These are phyloP conservation scores for Petaurus breviceps DNA, from an alignment of 2,113 vertebrate species.

Conservation along the genomic window DNA sequence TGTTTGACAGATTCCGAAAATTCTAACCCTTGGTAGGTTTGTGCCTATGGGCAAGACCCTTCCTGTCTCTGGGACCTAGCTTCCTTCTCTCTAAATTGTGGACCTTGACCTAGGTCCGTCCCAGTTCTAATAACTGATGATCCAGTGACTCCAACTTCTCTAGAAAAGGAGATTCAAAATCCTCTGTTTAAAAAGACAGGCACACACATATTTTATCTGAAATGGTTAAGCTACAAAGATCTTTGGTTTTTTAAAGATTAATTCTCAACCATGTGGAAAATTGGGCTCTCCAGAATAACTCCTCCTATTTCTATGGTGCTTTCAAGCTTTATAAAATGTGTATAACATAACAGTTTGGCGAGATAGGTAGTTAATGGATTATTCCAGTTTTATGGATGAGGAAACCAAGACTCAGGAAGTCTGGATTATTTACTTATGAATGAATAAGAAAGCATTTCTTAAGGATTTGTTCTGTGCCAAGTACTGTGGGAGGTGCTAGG, in stretches of 20 bases:
- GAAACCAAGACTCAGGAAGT: background rate
- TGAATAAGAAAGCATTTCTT: background rate
- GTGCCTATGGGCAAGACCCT: too few species aligned
- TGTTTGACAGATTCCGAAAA: background rate
- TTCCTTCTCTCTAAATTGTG: background rate
- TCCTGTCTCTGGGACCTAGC: background rate
- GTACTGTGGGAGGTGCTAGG: background rate
- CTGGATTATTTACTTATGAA: background rate
- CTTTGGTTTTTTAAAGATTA: background rate
- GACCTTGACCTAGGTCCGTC: background rate
- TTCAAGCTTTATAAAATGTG: background rate
- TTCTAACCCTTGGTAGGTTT: too few species aligned
- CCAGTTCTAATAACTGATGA: background rate
- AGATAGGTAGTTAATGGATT: background rate
- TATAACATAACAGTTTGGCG: background rate
- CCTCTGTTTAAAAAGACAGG: constrained; percentile 9
- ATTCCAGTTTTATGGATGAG: background rate
- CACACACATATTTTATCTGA: background rate
- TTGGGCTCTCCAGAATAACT: background rate
- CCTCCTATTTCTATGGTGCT: background rate
- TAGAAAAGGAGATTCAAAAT: constrained; percentile 10
- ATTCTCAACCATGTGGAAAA: constrained; percentile 10
- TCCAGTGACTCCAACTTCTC: background rate
- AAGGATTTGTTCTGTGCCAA: background rate
- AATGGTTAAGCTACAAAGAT: constrained; percentile 11